Base-by-base conservation (phyloP, 1,140 invertebrate species). In the Polypedilum pembai region DNA sequence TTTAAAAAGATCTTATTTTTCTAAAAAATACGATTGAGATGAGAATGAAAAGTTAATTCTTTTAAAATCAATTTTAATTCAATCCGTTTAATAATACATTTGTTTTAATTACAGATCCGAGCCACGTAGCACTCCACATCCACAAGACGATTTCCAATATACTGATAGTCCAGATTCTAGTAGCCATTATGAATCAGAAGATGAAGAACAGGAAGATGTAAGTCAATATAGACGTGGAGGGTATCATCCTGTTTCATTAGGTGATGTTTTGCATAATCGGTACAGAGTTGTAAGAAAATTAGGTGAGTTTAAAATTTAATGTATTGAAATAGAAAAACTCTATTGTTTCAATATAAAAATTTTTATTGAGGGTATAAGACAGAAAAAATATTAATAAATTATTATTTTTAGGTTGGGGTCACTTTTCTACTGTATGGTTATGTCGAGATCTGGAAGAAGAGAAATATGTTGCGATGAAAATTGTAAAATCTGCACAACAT, bases 391-490 rank as follows among this genome's bases (percentile, higher is more conserved):
- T n/a, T n/a, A n/a, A n/a, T n/a, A n/a, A 33, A 33, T 33, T 33
- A 33, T 5, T 3, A 33, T 33, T 33, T 33, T 33, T 33, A 77
- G 96, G 96, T 77, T 98, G 96, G 96, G 96, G 96, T 74, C 96
- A 98, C 83, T 98, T 98, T 84, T 98, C 95, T 75, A 98, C 96
- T 8, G 96, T 98, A 56, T 98, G 96, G 96, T 87, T 98, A 20
- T 96, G 94, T 83, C 96, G 94, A 91, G 96, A 98, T 86, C 86
- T 95, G 76, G 86, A 80, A 80, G 92, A 92, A 76, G 95, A 95
- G 81, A 87, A 94, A 79, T 98, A 98, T 86, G 96, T 98, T 74
- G 96, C 97, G 24, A 85, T 99, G 74, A 99, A 99, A 87, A 96
- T 99, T 76, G 97, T 99, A n/a, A 99, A 99, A 85, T 98, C 95